Evolutionary conservation across 2,113 vertebrate species (phyloP).

Genomic region (Columba livia): DNA sequence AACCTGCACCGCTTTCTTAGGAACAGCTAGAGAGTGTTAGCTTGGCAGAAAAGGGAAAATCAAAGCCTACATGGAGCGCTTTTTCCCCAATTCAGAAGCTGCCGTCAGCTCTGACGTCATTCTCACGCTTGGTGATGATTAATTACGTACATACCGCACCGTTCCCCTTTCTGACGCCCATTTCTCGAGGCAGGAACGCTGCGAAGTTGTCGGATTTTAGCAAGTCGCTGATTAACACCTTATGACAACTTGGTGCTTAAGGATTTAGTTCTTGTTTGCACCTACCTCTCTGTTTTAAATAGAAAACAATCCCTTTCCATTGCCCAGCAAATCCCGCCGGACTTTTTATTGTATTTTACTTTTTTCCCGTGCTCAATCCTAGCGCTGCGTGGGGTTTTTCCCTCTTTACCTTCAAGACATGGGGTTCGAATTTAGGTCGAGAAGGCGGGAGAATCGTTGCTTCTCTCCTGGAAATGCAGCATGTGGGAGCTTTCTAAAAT

Average conservation of each 20-base stretch:
- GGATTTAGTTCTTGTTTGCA: neutral
- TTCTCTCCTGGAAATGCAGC: neutral
- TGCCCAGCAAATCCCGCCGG: neutral
- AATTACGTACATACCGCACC: accelerated
- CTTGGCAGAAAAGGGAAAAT: neutral
- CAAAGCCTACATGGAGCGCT: neutral
- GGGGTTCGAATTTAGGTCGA: neutral
- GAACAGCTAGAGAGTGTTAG: neutral
- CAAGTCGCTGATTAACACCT: neutral
- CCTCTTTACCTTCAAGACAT: neutral
- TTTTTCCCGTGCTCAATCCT: neutral
- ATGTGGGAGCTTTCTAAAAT: neutral
- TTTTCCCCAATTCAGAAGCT: neutral
- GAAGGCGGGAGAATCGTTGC: neutral
- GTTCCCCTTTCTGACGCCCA: neutral
- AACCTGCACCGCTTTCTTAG: neutral
- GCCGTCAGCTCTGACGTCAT: neutral
- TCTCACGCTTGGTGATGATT: neutral
- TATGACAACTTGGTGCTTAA: neutral
- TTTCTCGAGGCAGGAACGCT: neutral
- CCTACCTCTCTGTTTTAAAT: neutral
- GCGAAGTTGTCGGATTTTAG: neutral
- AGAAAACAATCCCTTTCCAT: neutral
- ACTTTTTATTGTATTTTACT: too few species aligned
- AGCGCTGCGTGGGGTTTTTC: neutral